These are phyloP conservation scores for Daboia siamensis DNA, from an alignment of 2,113 vertebrate genomes.

Conservation along the genomic window DNA sequence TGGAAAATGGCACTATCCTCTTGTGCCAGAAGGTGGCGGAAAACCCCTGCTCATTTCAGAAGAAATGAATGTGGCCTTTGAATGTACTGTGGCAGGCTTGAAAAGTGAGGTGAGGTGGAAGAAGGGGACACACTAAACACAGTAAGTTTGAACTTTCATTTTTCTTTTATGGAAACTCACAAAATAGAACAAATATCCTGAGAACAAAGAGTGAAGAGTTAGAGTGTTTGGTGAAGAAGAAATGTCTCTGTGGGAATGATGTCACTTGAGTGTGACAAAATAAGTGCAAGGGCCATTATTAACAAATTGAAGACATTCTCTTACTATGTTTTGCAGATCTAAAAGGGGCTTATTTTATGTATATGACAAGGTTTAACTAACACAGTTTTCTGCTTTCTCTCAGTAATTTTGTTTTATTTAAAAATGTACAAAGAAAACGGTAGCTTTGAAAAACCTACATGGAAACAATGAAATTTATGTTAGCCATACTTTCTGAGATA, in stretches of 20 bases:
- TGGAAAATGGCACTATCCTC: slow-evolving; percentile 36
- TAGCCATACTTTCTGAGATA: background rate
- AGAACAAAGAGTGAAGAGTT: background rate
- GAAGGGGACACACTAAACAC: background rate
- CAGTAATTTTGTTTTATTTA: background rate
- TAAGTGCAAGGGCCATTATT: slow-evolving; percentile 17
- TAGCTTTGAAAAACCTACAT: background rate
- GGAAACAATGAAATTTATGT: background rate
- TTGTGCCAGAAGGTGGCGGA: slow-evolving; percentile 86
- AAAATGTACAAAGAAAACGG: background rate
- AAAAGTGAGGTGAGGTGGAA: background rate
- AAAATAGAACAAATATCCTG: background rate
- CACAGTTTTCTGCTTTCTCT: background rate
- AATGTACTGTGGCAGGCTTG: slow-evolving; percentile 21
- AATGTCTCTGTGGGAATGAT: slow-evolving; percentile 28
- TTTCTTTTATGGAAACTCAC: background rate
- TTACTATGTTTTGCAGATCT: background rate
- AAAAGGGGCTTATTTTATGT: background rate
- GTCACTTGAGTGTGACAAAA: slow-evolving; percentile 34
- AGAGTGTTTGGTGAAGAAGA: slow-evolving; percentile 10
- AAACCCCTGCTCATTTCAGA: slow-evolving; percentile 69
- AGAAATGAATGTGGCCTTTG: background rate
- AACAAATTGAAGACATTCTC: slow-evolving; percentile 7
- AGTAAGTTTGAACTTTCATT: slow-evolving; percentile 17
- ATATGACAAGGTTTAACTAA: background rate